Base-by-base conservation (phyloP, 2,888 invertebrate genomes). In the Podotricha telesiphe region DNA sequence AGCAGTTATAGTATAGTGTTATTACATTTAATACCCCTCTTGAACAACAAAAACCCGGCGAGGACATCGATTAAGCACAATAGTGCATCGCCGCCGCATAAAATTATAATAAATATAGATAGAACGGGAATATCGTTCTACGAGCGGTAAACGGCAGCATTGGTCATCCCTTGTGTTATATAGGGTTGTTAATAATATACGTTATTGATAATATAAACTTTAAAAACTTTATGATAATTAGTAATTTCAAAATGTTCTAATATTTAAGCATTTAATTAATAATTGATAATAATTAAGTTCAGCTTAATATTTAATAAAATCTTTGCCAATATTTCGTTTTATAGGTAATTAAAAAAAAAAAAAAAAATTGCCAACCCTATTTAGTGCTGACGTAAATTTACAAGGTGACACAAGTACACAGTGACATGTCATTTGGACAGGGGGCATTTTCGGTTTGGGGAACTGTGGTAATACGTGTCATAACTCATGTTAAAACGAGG, bases 71-170 rank as follows among this genome's bases (percentile, higher is more conserved):
- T 92, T 92, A 92, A 73, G 82, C 81, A 91, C 90, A 92, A 92
- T 84, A 84, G 75, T 76, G 72, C 68, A 74, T 77, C 82, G 82
- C 79, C 87, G 85, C 85, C 85, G 91, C 88, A 92, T 92, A 91
- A 91, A 90, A 92, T 92, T 91, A 92, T 90, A 90, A 92, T 92
- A 92, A 91, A 92, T 89, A 89, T 86, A 82, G 76, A 72, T 37
- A 81, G 84, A 86, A 79, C 69, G 83, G 62, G 72, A 63, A 48
- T 68, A 69, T 67, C 47, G 71, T 68, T 59, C 55, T 58, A 17
- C 62, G 68, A 15, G 68, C 11, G 71, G 69, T 47, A 70, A 67
- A 75, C 69, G 71, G 73, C 67, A 47, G 66, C 72, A 68, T 69
- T 76, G 86, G 86, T 82, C 85, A 82, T 79, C 81, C 79, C 80